Base-by-base conservation (phyloP, 2,888 invertebrate species). In the Tethea ocularis region DNA sequence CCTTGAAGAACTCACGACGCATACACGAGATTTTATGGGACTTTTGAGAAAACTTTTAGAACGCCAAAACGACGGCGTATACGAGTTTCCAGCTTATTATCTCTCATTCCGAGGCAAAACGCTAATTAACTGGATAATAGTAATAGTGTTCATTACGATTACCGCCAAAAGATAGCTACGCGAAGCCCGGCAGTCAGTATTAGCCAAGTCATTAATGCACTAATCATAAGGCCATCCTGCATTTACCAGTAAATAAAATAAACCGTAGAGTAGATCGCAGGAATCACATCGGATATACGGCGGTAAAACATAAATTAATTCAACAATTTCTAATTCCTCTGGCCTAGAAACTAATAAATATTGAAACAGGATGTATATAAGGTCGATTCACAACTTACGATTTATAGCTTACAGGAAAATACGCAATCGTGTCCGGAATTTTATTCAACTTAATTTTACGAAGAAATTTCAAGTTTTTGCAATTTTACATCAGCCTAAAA, bases 391-490 rank as follows among this genome's bases (percentile, higher is more conserved):
- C 20, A 63, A 67, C 68, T 61, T 61, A 51, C 61, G 11, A 60
- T 63, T 71, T 61, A 60, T 23, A 52, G 58, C 62, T 63, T 61
- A 62, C 73, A 71, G 73, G 73, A 71, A 68, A 59, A 61, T 20
- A 56, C 62, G 72, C 71, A 73, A 70, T 67, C 56, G 17, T 57
- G 56, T 61, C 62, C 41, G 62, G 58, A 57, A 64, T 60, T 33
- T 64, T 64, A 67, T 61, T 52, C 59, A 60, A 62, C 56, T 51
- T 51, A 6, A 15, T 6, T 17, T 41, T 41, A 20, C 20, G 46
- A 20, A 20, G 10, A 10, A 46, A 46, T 46, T 5, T 17, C 36
- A 15, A 2, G 10, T 10, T 8, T 10, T 5, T 29, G 7, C 26
- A 26, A 26, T 26, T 26, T 26, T n/a, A n/a, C n/a, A n/a, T n/a